These are phyloP conservation scores for Odontomachus brunneus DNA, from an alignment of 1,140 invertebrate genomes.

Conservation along the genomic window DNA sequence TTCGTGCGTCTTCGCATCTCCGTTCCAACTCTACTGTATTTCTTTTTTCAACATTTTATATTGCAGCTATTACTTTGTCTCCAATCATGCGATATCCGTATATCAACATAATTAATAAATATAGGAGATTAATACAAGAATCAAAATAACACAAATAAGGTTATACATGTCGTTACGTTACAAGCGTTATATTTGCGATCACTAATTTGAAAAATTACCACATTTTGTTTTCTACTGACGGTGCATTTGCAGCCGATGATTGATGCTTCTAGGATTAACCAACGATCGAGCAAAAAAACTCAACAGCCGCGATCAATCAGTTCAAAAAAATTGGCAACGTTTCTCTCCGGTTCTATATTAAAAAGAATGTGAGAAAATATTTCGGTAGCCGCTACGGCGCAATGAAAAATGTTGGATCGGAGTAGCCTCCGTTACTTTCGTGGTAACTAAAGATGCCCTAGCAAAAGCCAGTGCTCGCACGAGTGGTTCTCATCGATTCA, in stretches of 20 bases:
- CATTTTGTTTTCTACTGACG: neutral
- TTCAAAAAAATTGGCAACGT: neutral
- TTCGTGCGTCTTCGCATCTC: too few relatives aligned
- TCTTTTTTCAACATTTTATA: too few relatives aligned
- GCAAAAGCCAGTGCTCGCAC: conserved; percentile 33
- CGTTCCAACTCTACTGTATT: too few relatives aligned
- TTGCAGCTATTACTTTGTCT: too few relatives aligned
- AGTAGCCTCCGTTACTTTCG: neutral
- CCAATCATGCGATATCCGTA: too few relatives aligned
- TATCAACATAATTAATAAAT: too few relatives aligned
- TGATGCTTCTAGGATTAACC: neutral
- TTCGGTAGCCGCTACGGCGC: neutral
- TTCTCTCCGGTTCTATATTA: neutral
- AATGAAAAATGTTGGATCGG: conserved; percentile 26
- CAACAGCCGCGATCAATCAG: neutral
- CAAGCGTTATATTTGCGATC: too few relatives aligned
- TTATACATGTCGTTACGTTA: too few relatives aligned
- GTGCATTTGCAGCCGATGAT: neutral
- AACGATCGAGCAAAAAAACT: neutral
- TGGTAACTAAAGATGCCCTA: neutral
- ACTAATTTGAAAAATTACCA: too few relatives aligned
- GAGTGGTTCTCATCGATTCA: conserved; percentile 39
- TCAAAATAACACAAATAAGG: too few relatives aligned
- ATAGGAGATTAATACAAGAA: too few relatives aligned
- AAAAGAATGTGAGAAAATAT: neutral